A percentile compares a stretch with the other conserved stretches of the same genome.
phyloP scores from a whole-genome alignment of 2,888 invertebrate species.

The Lucinisca nassula region DNA sequence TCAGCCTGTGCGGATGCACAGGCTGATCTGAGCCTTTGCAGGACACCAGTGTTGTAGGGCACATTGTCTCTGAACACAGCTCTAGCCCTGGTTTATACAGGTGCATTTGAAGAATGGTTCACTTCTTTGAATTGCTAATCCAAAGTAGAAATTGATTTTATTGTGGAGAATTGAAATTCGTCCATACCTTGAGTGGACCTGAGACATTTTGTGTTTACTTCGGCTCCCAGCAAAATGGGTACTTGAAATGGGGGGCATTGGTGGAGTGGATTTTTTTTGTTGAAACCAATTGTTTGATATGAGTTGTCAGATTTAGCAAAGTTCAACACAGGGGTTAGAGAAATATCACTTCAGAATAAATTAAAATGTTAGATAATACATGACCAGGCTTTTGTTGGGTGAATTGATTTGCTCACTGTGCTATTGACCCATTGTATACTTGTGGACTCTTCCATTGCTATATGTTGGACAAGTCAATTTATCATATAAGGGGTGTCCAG shows the following conservation, averaged over 20 bases:
- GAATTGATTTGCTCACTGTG: neutral
- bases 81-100: constrained; percentile 60
- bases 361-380: constrained; percentile 10
- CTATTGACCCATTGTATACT: too few species aligned
- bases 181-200: constrained; percentile 66
- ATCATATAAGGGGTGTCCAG: too few species aligned
- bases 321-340: constrained; percentile 13
- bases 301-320: constrained; percentile 33
- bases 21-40: too few species aligned
- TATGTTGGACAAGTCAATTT: too few species aligned
- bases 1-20: too few species aligned
- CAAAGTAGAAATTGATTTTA: constrained; percentile 73
- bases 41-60: too few species aligned
- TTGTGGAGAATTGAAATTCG: constrained; percentile 72
- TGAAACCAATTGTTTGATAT: constrained; percentile 54
- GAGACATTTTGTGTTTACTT: constrained; percentile 35
- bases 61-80: too few species aligned
- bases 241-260: constrained; percentile 53
- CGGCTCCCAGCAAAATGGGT: constrained; percentile 23
- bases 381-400: neutral
- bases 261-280: constrained; percentile 66
- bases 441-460: too few species aligned
- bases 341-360: constrained; percentile 7
- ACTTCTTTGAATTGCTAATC: constrained; percentile 64
- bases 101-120: constrained; percentile 46